Evolutionary conservation across 2,797 vertebrate species (phyloP).

Genomic region (Sorex maritimensis): DNA sequence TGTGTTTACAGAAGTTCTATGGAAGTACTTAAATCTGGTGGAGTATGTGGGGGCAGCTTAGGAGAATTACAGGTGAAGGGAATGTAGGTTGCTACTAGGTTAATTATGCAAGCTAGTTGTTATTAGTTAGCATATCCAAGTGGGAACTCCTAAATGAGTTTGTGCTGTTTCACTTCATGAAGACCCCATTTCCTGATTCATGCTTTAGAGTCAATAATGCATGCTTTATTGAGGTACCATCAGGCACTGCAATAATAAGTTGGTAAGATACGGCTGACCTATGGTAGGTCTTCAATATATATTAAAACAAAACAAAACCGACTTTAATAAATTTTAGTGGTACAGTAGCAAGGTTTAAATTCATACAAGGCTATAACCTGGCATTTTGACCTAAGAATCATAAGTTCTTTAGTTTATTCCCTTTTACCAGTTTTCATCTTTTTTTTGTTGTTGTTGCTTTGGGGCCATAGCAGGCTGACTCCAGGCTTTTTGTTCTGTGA

Average conservation of each 20-base stretch:
- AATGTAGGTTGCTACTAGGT: not conserved
- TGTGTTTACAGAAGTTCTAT: not conserved
- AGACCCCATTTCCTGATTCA: not conserved
- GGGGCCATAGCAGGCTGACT: no score
- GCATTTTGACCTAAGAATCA: not conserved
- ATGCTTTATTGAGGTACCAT: not conserved
- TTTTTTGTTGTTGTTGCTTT: no score
- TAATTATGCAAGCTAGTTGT: not conserved
- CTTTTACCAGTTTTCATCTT: not conserved
- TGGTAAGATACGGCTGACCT: not conserved
- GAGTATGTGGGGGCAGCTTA: not conserved
- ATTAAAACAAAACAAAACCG: conserved; percentile 16
- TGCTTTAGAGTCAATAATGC: not conserved
- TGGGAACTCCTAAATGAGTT: not conserved
- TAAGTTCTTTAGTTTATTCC: conserved; percentile 29
- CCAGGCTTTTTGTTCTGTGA: no score
- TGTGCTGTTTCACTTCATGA: not conserved
- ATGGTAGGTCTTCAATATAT: not conserved
- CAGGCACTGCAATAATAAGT: not conserved
- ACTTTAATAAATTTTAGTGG: not conserved
- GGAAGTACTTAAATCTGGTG: not conserved
- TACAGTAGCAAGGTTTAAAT: not conserved
- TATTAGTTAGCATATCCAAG: not conserved
- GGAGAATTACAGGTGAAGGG: not conserved
- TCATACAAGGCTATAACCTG: not conserved